Evolutionary conservation across 2,888 invertebrate species (phyloP).

Genomic region (Xestia c-nigrum): DNA sequence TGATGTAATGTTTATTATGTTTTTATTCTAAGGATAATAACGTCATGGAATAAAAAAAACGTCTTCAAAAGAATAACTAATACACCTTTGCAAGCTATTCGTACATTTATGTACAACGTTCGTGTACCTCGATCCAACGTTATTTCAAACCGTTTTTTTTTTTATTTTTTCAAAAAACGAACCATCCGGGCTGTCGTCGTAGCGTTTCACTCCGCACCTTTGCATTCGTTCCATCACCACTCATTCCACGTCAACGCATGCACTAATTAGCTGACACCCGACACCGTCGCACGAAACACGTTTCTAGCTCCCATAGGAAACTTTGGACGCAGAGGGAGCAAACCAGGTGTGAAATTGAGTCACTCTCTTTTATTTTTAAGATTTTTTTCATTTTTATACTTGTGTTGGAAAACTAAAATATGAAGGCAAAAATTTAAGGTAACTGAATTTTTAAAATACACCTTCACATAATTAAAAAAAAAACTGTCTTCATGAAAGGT

Average conservation of each 20-base stretch:
- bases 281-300: constrained; percentile 75
- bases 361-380: constrained; percentile 72
- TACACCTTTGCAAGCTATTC: neutral
- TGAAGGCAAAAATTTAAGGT: neutral
- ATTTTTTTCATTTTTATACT: constrained; percentile 36
- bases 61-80: constrained; percentile 16
- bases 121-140: constrained; percentile 19
- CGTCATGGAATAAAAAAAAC: neutral
- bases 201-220: constrained; percentile 80
- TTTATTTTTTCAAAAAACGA: constrained; percentile 42
- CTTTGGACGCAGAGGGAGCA: constrained; percentile 72
- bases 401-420: constrained; percentile 6
- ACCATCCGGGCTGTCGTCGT: constrained; percentile 50
- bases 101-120: constrained; percentile 11
- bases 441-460: neutral
- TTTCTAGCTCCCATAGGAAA: constrained; percentile 83
- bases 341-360: constrained; percentile 85
- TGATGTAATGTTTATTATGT: neutral
- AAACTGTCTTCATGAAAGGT: constrained; percentile 1
- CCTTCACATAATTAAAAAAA: constrained; percentile 17
- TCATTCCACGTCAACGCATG: constrained; percentile 87
- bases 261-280: constrained; percentile 87
- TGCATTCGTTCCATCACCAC: constrained; percentile 77
- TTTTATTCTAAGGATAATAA: neutral
- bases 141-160: constrained; percentile 31